Base-by-base conservation (phyloP, 2,113 vertebrate genomes). In the Ptychochromis oligacanthus region DNA sequence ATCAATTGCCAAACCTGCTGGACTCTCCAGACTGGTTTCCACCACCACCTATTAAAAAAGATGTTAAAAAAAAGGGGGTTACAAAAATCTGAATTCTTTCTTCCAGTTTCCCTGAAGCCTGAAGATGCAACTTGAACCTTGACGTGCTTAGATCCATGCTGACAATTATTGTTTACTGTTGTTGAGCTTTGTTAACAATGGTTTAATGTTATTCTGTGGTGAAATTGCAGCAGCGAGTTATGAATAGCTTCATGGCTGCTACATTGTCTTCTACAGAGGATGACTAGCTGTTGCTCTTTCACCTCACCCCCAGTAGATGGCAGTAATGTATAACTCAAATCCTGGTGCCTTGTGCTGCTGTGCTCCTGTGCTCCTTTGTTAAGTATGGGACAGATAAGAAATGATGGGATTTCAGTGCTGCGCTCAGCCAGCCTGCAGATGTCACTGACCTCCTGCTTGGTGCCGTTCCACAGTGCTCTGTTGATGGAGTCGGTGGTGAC, bases 401-500 rank as follows among this genome's bases (percentile, higher is more conserved):
- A 28, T 7, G 15, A 15, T 2, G 17, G 9, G 49, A 79, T 1
- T 12, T 13, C 18, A 34, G 28, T 7, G 22, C 4, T 7, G 4
- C 6, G 6, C n/a, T 82, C 7, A 55, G 57, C 15, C 49, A 12
- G 17, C 36, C 55, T 40, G 8, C 12, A 7, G 4, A 7, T 2
- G 24, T 8, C 64, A 92, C 94, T 93, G 95, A 99, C 98, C 97
- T 99, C 97, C 93, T 99, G 98, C 77, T 95, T 95, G 2, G 95
- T 96, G 93, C 98, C 98, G 87, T 99, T 97, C 98, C 98, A 99
- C 93, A 97, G 97, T 18, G 98, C 98, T 91, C 98, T 96, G 96
- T 97, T 99, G 95, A 99, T 99, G 91, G 98, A 97, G 94, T 99
- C 98, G 0, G 97, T 98, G 94, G 97, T 98, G 94, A 99, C 97